Conservation (phyloP, 2,113 vertebrate species). For the Ornithorhynchus anatinus region DNA sequence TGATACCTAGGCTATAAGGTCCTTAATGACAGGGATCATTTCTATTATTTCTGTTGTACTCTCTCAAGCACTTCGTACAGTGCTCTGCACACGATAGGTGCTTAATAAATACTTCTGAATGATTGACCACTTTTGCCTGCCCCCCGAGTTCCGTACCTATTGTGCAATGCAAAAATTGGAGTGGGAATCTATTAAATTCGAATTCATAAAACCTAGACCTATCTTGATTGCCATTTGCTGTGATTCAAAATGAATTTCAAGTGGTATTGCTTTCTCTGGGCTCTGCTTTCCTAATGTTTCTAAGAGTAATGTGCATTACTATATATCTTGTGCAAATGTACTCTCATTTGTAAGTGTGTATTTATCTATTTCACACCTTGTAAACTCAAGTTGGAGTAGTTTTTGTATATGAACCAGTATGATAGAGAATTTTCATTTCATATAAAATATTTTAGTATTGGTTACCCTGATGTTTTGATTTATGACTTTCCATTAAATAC, state of each 20-base stretch:
- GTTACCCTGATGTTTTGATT: slow-evolving; percentile 74
- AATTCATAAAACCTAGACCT: too few relatives aligned
- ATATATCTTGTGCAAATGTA: slow-evolving; percentile 43
- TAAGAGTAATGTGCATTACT: slow-evolving; percentile 45
- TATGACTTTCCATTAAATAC: slow-evolving; percentile 66
- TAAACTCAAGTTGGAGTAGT: slow-evolving; percentile 55
- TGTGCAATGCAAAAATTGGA: slow-evolving; percentile 67
- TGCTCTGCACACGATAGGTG: too few relatives aligned
- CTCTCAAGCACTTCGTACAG: too few relatives aligned
- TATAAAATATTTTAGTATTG: slow-evolving; percentile 67
- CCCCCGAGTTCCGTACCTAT: too few relatives aligned
- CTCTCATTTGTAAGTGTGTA: slow-evolving; percentile 38
- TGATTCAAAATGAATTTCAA: slow-evolving; percentile 42
- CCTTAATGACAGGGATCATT: too few relatives aligned
- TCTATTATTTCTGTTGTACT: too few relatives aligned
- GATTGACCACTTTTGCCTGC: too few relatives aligned
- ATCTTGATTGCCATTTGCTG: slow-evolving; percentile 30
- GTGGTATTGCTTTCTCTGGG: slow-evolving; percentile 36
- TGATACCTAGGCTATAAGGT: too few relatives aligned
- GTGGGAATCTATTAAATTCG: slow-evolving; percentile 66
- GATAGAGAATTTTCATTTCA: slow-evolving; percentile 44
- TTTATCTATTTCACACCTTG: slow-evolving; percentile 46
- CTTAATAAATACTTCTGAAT: too few relatives aligned
- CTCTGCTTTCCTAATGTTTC: slow-evolving; percentile 41
- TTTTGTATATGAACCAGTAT: slow-evolving; percentile 46